Conservation (phyloP, 1,140 invertebrate genomes). For the Calosoma granatense region DNA sequence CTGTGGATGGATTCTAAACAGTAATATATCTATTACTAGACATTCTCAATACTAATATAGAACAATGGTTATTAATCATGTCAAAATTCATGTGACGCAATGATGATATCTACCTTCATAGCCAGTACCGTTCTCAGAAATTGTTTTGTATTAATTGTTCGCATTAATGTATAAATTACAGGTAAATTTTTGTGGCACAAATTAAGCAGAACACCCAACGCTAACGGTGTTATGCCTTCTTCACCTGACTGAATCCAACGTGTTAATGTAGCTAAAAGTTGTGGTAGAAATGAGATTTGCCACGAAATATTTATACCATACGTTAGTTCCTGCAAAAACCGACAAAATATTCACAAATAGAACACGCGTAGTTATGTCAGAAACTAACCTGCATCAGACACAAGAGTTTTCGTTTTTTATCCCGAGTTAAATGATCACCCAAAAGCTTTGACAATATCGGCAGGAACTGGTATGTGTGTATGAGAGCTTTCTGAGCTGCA, state of each 20-base stretch:
- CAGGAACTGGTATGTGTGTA: constrained; percentile 57
- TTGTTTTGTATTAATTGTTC: constrained; percentile 50
- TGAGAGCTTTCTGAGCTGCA: constrained; percentile 45
- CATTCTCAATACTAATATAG: constrained; percentile 17
- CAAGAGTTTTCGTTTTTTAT: constrained; percentile 43
- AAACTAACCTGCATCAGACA: constrained; percentile 42
- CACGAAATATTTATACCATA: constrained; percentile 59
- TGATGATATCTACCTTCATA: constrained; percentile 38
- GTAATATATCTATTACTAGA: constrained; percentile 10
- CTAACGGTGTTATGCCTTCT: constrained; percentile 43
- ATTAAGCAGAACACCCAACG: constrained; percentile 58
- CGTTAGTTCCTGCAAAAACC: constrained; percentile 48
- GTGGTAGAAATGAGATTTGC: constrained; percentile 54
- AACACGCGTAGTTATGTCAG: constrained; percentile 9
- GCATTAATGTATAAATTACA: constrained; percentile 52
- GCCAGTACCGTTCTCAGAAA: constrained; percentile 45
- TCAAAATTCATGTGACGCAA: neutral
- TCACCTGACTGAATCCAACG: constrained; percentile 48
- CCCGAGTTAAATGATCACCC: constrained; percentile 38
- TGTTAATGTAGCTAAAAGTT: constrained; percentile 48
- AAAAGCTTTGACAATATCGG: constrained; percentile 49
- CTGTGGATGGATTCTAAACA: constrained; percentile 30
- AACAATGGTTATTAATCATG: neutral
- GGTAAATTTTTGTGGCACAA: constrained; percentile 59
- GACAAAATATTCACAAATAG: constrained; percentile 6